Evolutionary conservation across 2,113 vertebrate species (phyloP), one percentile per base, ranked within the genome.

Genomic region (Sapajus apella): DNA sequence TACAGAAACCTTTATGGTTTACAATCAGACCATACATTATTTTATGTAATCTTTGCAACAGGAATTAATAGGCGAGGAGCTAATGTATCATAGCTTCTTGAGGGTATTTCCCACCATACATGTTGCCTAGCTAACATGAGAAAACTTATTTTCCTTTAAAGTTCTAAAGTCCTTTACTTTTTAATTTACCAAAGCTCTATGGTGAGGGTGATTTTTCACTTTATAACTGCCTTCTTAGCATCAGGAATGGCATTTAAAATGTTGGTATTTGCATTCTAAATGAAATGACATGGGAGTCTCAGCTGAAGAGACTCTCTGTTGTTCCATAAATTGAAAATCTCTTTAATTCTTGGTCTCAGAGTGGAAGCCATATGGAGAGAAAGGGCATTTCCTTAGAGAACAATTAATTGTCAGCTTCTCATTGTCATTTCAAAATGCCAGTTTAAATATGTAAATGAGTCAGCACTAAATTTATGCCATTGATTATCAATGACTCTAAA

Each of bases 251-350:
- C 80, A 95, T 96, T 96, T 96, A 90, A 72, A 90, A 94, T 94
- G 55, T 80, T 64, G 96, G 66, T 70, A 86, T 98, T 98, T 98
- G 96, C 97, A 97, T 98, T 96, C 92, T 56, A 97, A 98, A 98
- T 97, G 93, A 98, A 97, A 66, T 97, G 96, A 80, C 40, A 3
- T 55, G 18, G 56, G 68, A 93, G 93, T 92, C 96, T 98, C 97
- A 98, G 98, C 98, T 98, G 96, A 97, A 82, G 84, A 96, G 91
- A 84, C 85, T 90, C 85, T 90, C 97, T 97, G 73, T 97, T 21
- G 37, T 97, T 94, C 64, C 70, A 87, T 83, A 96, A 94, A 97
- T 93, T 97, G 90, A 97, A 98, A 98, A 97, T 40, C 35, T 86
- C 87, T 98, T 97, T 90, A 96, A 96, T 92, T 96, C 88, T 96